Percentiles rank a stretch among this genome's conserved stretches.
phyloP scores from a whole-genome alignment of 2,113 vertebrate genomes.

The Brevimyrus niger region DNA sequence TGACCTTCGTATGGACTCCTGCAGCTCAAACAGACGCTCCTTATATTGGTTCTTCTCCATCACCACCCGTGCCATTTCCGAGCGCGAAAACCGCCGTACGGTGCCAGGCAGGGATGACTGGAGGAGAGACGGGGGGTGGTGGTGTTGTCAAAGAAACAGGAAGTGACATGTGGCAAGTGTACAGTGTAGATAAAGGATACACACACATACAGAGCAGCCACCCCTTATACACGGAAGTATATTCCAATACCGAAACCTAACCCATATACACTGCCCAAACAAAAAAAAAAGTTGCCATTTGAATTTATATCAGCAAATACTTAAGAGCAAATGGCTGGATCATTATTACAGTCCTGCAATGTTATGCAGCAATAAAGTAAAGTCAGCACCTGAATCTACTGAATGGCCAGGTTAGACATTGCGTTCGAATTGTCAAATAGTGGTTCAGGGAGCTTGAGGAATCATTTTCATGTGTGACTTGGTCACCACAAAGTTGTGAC shows the following conservation, averaged over 20 bases:
- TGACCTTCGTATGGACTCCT: constrained; percentile 55
- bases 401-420: too few relatives aligned
- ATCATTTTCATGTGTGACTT: too few relatives aligned
- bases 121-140: background rate
- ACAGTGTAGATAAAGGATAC: background rate
- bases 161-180: background rate
- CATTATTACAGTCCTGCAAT: too few relatives aligned
- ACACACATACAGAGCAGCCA: background rate
- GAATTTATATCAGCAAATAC: too few relatives aligned
- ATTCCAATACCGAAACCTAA: background rate
- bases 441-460: too few relatives aligned
- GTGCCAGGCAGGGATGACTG: constrained; percentile 44
- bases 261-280: too few relatives aligned
- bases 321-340: too few relatives aligned
- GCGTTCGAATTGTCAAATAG: too few relatives aligned
- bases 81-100: constrained; percentile 58
- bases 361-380: too few relatives aligned
- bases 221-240: background rate
- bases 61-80: constrained; percentile 68
- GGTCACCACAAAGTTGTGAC: too few relatives aligned
- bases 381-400: too few relatives aligned
- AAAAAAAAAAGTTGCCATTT: too few relatives aligned
- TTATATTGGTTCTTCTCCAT: constrained; percentile 73
- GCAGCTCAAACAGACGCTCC: constrained; percentile 64
- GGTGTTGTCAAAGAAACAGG: background rate